phyloP scores from a whole-genome alignment of 2,888 invertebrate species.

The Clanis bilineata region DNA sequence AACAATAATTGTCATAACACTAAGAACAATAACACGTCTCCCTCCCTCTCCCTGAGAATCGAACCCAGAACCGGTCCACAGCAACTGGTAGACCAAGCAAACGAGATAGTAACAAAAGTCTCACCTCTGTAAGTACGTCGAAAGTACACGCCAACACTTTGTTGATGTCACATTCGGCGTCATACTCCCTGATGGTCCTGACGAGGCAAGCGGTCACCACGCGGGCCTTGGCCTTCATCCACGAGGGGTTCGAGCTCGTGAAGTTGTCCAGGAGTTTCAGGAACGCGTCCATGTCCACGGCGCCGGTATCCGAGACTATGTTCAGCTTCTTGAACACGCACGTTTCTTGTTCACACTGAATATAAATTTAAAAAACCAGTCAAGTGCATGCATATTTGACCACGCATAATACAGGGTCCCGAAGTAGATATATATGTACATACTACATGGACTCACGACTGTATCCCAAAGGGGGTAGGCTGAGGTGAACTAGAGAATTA shows the following conservation, averaged over 20 bases:
- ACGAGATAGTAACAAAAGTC: too few relatives aligned
- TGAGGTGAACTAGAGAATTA: too few relatives aligned
- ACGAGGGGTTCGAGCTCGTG: constrained; percentile 47
- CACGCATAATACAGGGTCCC: too few relatives aligned
- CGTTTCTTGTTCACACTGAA: constrained; percentile 61
- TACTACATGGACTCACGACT: too few relatives aligned
- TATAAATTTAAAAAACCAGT: constrained; percentile 23
- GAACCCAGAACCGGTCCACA: too few relatives aligned
- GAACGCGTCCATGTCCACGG: constrained; percentile 52
- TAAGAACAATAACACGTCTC: too few relatives aligned
- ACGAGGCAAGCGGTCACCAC: constrained; percentile 61
- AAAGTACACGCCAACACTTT: constrained; percentile 61
- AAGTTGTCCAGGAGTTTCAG: constrained; percentile 59
- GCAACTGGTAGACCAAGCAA: too few relatives aligned
- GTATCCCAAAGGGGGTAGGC: too few relatives aligned
- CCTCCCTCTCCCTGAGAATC: too few relatives aligned
- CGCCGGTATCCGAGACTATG: constrained; percentile 44
- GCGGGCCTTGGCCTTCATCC: constrained; percentile 59
- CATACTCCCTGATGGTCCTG: constrained; percentile 44
- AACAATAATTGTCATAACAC: too few relatives aligned
- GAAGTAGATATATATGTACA: too few relatives aligned
- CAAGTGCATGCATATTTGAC: too few relatives aligned
- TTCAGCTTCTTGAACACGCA: constrained; percentile 63
- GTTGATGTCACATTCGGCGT: constrained; percentile 60
- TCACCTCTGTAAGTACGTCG: constrained; percentile 69